Evolutionary conservation across 2,113 vertebrate species (phyloP).

Genomic region (Mustela nigripes): DNA sequence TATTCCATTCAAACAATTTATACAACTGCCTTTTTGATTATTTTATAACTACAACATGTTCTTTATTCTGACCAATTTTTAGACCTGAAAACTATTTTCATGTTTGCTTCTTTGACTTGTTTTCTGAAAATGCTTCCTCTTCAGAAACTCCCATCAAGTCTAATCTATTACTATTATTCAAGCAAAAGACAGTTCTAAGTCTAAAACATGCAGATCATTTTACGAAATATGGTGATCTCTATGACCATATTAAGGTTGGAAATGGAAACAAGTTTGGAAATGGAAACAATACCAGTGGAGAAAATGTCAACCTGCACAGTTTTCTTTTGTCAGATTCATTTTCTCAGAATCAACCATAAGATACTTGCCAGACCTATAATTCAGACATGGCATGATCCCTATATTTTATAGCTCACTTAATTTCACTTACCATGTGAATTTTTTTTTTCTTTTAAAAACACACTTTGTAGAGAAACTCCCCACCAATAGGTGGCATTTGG

Average conservation of each 20-base stretch:
- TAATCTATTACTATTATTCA: neutral
- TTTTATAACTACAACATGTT: neutral
- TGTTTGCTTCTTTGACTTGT: neutral
- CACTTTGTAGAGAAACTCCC: slow-evolving; percentile 44
- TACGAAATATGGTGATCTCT: neutral
- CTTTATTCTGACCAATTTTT: neutral
- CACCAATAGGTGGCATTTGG: slow-evolving; percentile 81
- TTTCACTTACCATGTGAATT: neutral
- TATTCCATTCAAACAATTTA: neutral
- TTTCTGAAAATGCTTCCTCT: neutral
- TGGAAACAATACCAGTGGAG: neutral
- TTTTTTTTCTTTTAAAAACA: neutral
- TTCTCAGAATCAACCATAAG: slow-evolving; percentile 13
- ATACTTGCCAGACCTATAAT: neutral
- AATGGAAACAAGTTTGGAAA: neutral
- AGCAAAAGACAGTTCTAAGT: neutral
- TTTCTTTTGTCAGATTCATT: neutral
- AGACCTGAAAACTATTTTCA: slow-evolving; percentile 22
- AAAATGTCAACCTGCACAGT: neutral
- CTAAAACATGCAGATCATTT: neutral
- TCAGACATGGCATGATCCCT: neutral
- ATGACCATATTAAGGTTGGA: neutral
- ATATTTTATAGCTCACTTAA: neutral
- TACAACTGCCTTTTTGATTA: neutral
- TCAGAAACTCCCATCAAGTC: neutral